Evolutionary conservation across 2,888 invertebrate genomes (phyloP), one percentile per base, ranked within the genome.

Genomic region (Galerucella pusilla): DNA sequence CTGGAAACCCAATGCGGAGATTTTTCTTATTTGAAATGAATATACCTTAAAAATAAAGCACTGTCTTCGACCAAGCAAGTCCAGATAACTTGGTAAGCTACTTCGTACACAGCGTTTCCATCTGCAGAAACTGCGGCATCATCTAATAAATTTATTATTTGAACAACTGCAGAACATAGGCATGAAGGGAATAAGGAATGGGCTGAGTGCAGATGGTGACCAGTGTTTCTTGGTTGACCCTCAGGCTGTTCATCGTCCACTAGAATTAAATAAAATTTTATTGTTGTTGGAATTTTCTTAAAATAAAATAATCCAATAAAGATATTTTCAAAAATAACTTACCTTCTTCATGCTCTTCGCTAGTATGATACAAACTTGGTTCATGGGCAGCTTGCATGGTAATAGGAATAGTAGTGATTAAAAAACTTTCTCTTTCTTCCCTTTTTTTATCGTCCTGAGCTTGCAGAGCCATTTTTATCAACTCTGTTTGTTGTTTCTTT

Each of bases 401-500:
- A 28, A 99, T 96, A 0, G 98, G 97, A 82, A 99, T 97, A 0
- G 97, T 96, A 3, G 98, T 97, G 78, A 99, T 95, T 60, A 97
- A 91, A 86, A 98, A 99, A 83, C 96, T 97, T 87, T 98, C 98
- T 14, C 99, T 89, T 85, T 98, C 98, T n/a, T 94, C 94, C 9
- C 97, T 90, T 85, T 97, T 96, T 84, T 98, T 96, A 85, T 98
- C 98, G 84, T 98, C 98, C 81, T 98, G 96, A 59, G 97, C 97
- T 85, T 97, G 95, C 20, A 99, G 89, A 1, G 99, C 99, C 87
- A 94, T 93, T 84, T 97, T 96, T 74, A 99, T 97, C 75, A 99
- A 93, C 88, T 99, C 99, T 25, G 99, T 98, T 88, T 99, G 98
- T 87, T 99, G 99, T 87, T 99, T 99, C 86, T 99, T 97, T 25